A percentile compares a stretch with the other conserved stretches of the same genome.
phyloP scores from a whole-genome alignment of 2,888 invertebrate genomes.

The Timema cristinae region DNA sequence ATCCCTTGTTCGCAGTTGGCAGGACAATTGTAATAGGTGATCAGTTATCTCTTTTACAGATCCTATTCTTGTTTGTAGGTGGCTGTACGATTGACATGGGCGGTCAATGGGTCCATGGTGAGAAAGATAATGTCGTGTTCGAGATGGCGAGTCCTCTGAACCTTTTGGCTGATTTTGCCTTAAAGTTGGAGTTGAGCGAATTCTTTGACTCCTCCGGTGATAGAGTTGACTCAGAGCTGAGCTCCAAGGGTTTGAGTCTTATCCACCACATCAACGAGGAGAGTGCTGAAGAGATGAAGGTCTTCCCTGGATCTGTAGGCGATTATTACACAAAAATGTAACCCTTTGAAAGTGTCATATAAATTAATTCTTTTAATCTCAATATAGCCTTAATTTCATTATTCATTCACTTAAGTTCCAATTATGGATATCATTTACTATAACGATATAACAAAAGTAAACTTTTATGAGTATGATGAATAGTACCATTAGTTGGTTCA shows the following conservation, averaged over 20 bases:
- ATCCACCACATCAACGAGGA: not conserved
- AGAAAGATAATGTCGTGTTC: slow-evolving; percentile 53
- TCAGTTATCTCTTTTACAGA: too few relatives aligned
- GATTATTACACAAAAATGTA: not conserved
- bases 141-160: slow-evolving; percentile 35
- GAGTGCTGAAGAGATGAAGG: not conserved
- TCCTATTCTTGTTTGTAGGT: slow-evolving; percentile 16
- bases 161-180: slow-evolving; percentile 25
- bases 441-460: too few relatives aligned
- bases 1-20: too few relatives aligned
- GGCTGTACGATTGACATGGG: slow-evolving; percentile 64
- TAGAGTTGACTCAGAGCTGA: not conserved
- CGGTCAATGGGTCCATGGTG: slow-evolving; percentile 78
- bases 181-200: not conserved
- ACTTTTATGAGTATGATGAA: too few relatives aligned
- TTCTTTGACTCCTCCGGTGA: not conserved
- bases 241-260: not conserved
- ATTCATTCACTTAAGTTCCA: too few relatives aligned
- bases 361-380: too few relatives aligned
- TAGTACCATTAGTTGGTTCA: too few relatives aligned
- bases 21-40: too few relatives aligned
- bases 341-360: too few relatives aligned
- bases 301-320: not conserved
- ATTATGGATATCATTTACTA: too few relatives aligned
- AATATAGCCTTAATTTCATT: too few relatives aligned